These are phyloP conservation scores for Amphimallon solstitiale DNA, from an alignment of 2,888 invertebrate genomes.

Conservation along the genomic window DNA sequence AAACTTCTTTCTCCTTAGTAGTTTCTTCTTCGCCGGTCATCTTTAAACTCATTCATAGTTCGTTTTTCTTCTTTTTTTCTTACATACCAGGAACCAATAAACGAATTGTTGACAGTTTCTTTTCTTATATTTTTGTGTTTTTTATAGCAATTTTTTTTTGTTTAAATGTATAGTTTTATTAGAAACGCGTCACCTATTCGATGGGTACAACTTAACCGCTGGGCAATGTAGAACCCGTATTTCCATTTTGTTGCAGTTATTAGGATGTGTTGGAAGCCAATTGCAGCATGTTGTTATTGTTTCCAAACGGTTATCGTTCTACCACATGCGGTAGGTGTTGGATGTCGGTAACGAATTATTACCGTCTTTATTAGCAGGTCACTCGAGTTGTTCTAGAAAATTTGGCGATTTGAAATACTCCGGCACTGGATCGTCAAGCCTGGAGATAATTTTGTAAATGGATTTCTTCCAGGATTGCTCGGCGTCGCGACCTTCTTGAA, in stretches of 20 bases:
- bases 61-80: slow-evolving; percentile 23
- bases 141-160: slow-evolving; percentile 30
- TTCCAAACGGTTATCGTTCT: slow-evolving; percentile 4
- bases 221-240: slow-evolving; percentile 14
- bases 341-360: slow-evolving; percentile 50
- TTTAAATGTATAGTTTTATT: slow-evolving; percentile 41
- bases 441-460: slow-evolving; percentile 99
- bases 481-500: slow-evolving; percentile 94
- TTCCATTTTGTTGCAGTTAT: neutral
- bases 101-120: slow-evolving; percentile 60
- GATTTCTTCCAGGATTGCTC: slow-evolving; percentile 99
- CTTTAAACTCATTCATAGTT: slow-evolving; percentile 55
- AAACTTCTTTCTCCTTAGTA: neutral
- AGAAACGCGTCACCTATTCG: slow-evolving; percentile 61
- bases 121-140: slow-evolving; percentile 33
- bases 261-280: neutral
- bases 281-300: neutral
- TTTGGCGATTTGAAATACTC: slow-evolving; percentile 99
- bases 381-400: slow-evolving; percentile 98
- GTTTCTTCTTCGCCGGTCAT: slow-evolving; percentile 49
- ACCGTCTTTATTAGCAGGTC: slow-evolving; percentile 60
- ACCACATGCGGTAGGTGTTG: slow-evolving; percentile 37
- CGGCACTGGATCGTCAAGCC: slow-evolving; percentile 98
- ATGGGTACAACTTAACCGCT: slow-evolving; percentile 44
- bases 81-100: slow-evolving; percentile 46